Percentiles rank a stretch among this genome's conserved stretches.
phyloP scores from a whole-genome alignment of 30 jellyfish, hydroid and myxozoan species.

The Hydractinia symbiolongicarpus region DNA sequence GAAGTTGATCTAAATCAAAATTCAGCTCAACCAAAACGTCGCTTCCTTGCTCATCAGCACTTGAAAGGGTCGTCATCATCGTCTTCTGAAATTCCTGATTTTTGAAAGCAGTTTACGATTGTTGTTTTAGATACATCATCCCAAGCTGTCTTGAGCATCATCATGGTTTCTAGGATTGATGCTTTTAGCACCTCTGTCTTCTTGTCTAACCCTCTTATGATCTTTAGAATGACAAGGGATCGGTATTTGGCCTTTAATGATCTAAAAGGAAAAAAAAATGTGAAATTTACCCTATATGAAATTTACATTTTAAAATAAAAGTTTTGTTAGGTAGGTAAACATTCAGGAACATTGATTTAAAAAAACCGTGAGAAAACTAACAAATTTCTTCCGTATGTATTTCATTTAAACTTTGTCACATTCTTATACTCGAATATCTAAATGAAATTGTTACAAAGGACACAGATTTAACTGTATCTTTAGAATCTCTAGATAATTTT shows the following conservation, averaged over 20 bases:
- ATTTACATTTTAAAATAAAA: not conserved
- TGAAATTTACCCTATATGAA: not conserved
- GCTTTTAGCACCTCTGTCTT: too few relatives aligned
- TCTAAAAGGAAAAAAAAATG: constrained; percentile 5
- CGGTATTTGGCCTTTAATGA: constrained; percentile 32
- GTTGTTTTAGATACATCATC: too few relatives aligned
- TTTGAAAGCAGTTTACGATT: too few relatives aligned
- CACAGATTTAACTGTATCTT: constrained; percentile 15
- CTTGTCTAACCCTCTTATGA: not conserved
- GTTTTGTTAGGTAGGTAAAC: not conserved
- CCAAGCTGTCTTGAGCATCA: too few relatives aligned
- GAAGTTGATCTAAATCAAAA: too few relatives aligned
- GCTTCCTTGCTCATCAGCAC: too few relatives aligned
- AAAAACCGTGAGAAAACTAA: not conserved
- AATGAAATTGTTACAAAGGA: not conserved
- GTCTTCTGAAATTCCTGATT: too few relatives aligned
- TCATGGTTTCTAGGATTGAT: too few relatives aligned
- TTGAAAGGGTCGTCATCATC: too few relatives aligned
- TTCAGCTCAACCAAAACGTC: too few relatives aligned
- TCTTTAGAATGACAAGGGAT: constrained; percentile 8
- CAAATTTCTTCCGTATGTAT: not conserved
- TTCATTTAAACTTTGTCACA: not conserved
- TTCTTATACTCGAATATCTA: too few relatives aligned
- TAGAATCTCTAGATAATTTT: constrained; percentile 1
- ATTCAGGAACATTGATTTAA: not conserved